A percentile compares a stretch with the other conserved stretches of the same genome.
Evolutionary conservation across 2,113 vertebrate genomes (phyloP).

Genomic region (Rhinoptilus africanus): DNA sequence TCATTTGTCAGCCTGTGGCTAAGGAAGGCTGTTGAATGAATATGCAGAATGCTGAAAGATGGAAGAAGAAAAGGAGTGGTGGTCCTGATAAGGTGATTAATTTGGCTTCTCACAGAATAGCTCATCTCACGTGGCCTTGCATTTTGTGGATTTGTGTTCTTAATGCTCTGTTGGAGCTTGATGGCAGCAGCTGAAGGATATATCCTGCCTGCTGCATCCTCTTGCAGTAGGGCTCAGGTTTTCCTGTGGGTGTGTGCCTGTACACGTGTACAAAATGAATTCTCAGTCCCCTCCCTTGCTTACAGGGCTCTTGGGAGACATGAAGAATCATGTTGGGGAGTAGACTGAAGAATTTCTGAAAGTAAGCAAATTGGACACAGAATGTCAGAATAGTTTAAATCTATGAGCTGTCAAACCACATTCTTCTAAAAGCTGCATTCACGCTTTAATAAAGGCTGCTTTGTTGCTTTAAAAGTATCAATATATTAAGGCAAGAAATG

Average conservation of each 20-base stretch:
- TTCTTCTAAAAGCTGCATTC: background rate
- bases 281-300: background rate
- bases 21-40: background rate
- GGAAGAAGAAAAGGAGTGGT: background rate
- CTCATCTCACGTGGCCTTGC: rapidly evolving
- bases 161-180: background rate
- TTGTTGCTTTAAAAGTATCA: background rate
- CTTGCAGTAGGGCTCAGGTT: background rate
- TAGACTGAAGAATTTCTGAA: background rate
- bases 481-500: background rate
- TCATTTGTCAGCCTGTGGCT: background rate
- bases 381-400: background rate
- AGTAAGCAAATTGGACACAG: background rate
- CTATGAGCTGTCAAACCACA: background rate
- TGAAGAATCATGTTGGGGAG: background rate
- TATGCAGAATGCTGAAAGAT: background rate
- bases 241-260: background rate
- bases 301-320: background rate
- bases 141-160: background rate
- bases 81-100: background rate
- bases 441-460: background rate
- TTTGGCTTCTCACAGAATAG: background rate
- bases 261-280: background rate
- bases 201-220: background rate
- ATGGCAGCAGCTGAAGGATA: background rate